Evolutionary conservation across 1,140 invertebrate genomes (phyloP).

Genomic region (Trachymyrmex septentrionalis): DNA sequence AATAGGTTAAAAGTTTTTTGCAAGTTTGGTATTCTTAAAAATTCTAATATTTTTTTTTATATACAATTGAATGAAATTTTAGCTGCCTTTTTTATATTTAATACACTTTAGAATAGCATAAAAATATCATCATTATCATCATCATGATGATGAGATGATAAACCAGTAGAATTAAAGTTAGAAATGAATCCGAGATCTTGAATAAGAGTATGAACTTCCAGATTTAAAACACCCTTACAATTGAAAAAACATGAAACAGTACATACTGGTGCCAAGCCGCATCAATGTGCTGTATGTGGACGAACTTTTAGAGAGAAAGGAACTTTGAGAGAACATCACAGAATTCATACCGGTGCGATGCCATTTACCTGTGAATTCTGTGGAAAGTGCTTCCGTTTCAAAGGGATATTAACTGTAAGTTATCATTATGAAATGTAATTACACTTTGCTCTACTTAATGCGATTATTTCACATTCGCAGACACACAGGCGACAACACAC

Average conservation of each 20-base stretch:
- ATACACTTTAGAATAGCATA: neutral
- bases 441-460: neutral
- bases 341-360: slow-evolving; percentile 95
- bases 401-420: slow-evolving; percentile 88
- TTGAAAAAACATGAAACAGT: slow-evolving; percentile 88
- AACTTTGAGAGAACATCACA: slow-evolving; percentile 88
- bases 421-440: slow-evolving; percentile 29
- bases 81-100: too few relatives aligned
- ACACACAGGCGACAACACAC: slow-evolving; percentile 90
- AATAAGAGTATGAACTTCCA: slow-evolving; percentile 63
- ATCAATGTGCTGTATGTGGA: slow-evolving; percentile 92
- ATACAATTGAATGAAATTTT: too few relatives aligned
- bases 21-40: too few relatives aligned
- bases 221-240: slow-evolving; percentile 87
- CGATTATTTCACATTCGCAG: slow-evolving; percentile 74
- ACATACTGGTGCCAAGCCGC: slow-evolving; percentile 91
- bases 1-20: too few relatives aligned
- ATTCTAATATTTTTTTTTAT: neutral
- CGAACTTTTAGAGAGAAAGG: slow-evolving; percentile 90
- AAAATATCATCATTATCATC: too few relatives aligned
- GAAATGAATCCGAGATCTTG: neutral
- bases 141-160: too few relatives aligned
- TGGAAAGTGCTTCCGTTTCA: slow-evolving; percentile 91
- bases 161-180: neutral
- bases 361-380: slow-evolving; percentile 92